Evolutionary conservation across 2,797 vertebrate species (phyloP).

Genomic region (Hippocampus kuda): DNA sequence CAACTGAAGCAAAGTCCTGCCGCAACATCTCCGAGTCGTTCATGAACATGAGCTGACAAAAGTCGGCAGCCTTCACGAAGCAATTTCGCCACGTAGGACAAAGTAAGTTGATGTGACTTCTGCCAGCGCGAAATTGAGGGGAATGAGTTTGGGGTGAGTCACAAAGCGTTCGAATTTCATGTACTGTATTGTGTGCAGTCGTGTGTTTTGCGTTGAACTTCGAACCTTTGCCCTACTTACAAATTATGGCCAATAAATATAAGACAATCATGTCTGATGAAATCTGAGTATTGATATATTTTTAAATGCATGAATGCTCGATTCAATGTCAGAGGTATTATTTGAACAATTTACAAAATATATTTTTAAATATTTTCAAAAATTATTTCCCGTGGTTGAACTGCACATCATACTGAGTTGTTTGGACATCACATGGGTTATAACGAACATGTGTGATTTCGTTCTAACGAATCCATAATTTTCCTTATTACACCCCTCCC

Average conservation of each 20-base stretch:
- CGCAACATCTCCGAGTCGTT: not conserved
- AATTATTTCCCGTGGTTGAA: not conserved
- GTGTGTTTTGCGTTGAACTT: not conserved
- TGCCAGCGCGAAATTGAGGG: too few species aligned
- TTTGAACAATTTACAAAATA: not conserved
- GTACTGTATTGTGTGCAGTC: not conserved
- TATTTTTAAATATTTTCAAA: too few species aligned
- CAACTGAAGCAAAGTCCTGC: not conserved
- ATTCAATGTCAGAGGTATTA: not conserved
- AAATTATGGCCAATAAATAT: not conserved
- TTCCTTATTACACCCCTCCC: not conserved
- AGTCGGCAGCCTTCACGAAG: not conserved
- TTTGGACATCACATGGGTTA: too few species aligned
- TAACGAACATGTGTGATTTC: too few species aligned
- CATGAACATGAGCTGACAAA: not conserved
- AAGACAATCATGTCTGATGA: not conserved
- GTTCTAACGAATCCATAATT: not conserved
- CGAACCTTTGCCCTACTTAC: not conserved
- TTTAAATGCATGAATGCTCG: not conserved
- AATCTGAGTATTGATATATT: not conserved
- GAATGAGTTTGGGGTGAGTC: not conserved
- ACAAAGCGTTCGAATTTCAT: not conserved
- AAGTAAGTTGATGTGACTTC: not conserved
- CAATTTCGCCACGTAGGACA: not conserved
- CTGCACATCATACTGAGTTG: too few species aligned